These are phyloP conservation scores for Meriones unguiculatus DNA, from an alignment of 2,113 vertebrate species.

Conservation along the genomic window DNA sequence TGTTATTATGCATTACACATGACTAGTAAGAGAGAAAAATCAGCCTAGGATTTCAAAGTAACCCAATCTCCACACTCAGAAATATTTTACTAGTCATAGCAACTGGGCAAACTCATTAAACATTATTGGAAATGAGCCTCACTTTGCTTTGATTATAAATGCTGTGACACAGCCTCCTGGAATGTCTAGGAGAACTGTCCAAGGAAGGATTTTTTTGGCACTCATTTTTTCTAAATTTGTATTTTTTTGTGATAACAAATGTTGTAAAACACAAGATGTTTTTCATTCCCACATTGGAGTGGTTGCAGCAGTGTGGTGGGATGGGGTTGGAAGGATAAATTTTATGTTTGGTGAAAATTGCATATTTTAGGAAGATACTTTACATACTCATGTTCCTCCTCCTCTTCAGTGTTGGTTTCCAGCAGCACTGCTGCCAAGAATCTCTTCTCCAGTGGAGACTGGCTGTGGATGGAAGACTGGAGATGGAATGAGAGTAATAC, in stretches of 20 bases:
- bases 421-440: background rate
- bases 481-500: background rate
- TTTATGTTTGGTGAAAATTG: background rate
- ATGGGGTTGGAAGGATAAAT: background rate
- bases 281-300: background rate
- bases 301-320: fast-evolving
- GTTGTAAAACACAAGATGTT: constrained; percentile 36
- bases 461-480: no score
- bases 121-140: constrained; percentile 40
- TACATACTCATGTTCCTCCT: background rate
- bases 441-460: fast-evolving
- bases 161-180: background rate
- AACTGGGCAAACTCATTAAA: constrained; percentile 69
- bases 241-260: constrained; percentile 11
- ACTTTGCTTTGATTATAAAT: background rate
- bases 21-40: constrained; percentile 34
- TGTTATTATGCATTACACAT: background rate
- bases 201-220: background rate
- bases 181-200: background rate
- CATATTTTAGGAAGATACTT: background rate
- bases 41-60: constrained; percentile 17
- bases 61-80: constrained; percentile 51
- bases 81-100: constrained; percentile 5
- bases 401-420: background rate
- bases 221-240: background rate